A percentile compares a stretch with the other conserved stretches of the same genome.
Evolutionary conservation across 2,888 invertebrate genomes (phyloP).

Genomic region (Pyrrhia umbra): DNA sequence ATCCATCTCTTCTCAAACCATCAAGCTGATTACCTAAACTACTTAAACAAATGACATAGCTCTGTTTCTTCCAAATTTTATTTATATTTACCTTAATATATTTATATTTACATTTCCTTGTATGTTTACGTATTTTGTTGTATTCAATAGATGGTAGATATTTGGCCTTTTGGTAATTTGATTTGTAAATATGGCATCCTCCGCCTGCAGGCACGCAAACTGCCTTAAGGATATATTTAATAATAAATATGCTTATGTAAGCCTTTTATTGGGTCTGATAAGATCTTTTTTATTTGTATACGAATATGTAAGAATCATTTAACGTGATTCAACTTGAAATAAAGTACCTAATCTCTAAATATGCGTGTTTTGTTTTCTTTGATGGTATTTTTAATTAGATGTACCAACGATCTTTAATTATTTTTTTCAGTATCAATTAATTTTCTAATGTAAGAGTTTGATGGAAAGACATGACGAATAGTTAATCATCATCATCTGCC

Average conservation of each 20-base stretch:
- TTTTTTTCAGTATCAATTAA: too few relatives aligned
- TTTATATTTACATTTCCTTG: conserved; percentile 31
- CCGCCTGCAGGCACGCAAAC: background rate
- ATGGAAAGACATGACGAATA: too few relatives aligned
- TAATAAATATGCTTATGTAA: background rate
- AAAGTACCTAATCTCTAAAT: too few relatives aligned
- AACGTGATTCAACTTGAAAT: too few relatives aligned
- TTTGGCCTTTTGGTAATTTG: conserved; percentile 22
- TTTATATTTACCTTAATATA: conserved; percentile 52
- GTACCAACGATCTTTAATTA: too few relatives aligned
- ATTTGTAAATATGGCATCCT: conserved; percentile 11
- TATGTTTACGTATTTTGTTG: conserved; percentile 21
- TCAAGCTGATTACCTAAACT: conserved; percentile 43
- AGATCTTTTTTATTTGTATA: background rate
- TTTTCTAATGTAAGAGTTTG: too few relatives aligned
- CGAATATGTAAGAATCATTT: background rate
- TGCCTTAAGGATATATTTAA: background rate
- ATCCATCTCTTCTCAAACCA: too few relatives aligned
- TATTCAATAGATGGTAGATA: conserved; percentile 8
- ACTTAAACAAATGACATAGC: conserved; percentile 53
- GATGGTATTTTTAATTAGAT: too few relatives aligned
- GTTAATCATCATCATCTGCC: too few relatives aligned
- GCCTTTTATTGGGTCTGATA: background rate
- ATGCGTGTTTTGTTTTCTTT: too few relatives aligned
- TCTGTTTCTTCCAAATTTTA: conserved; percentile 36